These are phyloP conservation scores for Agraylea sexmaculata DNA, from an alignment of 1,140 invertebrate species.

Conservation along the genomic window DNA sequence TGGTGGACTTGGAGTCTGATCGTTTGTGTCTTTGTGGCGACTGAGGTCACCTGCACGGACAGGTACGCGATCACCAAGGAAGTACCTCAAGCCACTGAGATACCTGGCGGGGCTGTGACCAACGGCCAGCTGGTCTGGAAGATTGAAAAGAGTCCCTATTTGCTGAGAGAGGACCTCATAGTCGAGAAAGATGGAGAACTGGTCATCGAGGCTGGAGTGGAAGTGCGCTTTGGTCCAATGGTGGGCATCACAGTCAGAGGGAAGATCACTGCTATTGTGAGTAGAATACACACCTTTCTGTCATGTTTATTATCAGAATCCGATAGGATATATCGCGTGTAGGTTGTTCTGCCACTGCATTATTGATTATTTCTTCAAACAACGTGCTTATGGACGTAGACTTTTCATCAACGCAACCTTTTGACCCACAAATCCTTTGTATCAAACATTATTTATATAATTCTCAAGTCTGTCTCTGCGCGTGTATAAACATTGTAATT, in stretches of 20 bases:
- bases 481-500: too few relatives aligned
- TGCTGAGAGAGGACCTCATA: slow-evolving; percentile 68
- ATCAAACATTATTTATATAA: too few relatives aligned
- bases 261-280: slow-evolving; percentile 74
- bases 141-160: slow-evolving; percentile 58
- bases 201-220: slow-evolving; percentile 74
- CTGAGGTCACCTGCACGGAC: slow-evolving; percentile 18
- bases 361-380: too few relatives aligned
- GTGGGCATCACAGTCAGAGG: slow-evolving; percentile 85
- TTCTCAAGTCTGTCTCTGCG: too few relatives aligned
- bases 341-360: too few relatives aligned
- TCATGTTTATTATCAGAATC: too few relatives aligned
- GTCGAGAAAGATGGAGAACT: slow-evolving; percentile 62
- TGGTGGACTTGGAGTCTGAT: not conserved
- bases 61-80: slow-evolving; percentile 33
- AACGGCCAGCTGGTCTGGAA: slow-evolving; percentile 42
- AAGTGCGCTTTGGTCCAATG: slow-evolving; percentile 74
- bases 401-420: too few relatives aligned
- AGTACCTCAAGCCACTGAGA: slow-evolving; percentile 38
- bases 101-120: slow-evolving; percentile 48
- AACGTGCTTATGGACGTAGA: too few relatives aligned
- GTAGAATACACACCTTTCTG: too few relatives aligned
- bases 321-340: too few relatives aligned
- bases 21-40: slow-evolving; percentile 20
- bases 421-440: too few relatives aligned